Conservation (phyloP, 2,113 vertebrate species). For the Aramus guarauna region DNA sequence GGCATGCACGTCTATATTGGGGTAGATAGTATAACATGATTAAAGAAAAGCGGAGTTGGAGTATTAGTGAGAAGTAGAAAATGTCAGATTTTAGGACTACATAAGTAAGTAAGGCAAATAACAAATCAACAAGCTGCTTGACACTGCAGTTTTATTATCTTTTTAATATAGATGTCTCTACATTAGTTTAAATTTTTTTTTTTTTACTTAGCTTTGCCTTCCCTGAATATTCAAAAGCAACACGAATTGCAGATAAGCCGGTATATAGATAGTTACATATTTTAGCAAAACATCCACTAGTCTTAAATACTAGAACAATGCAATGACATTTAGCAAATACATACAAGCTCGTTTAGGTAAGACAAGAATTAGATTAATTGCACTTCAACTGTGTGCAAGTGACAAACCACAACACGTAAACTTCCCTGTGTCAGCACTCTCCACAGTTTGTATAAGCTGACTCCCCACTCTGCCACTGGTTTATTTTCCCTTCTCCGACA, state of each 20-base stretch:
- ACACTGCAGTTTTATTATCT: background rate
- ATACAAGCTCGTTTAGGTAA: background rate
- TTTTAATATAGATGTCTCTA: background rate
- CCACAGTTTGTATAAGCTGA: background rate
- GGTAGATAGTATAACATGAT: background rate
- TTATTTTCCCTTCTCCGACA: background rate
- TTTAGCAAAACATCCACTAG: background rate
- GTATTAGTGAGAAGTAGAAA: background rate
- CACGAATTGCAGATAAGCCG: background rate
- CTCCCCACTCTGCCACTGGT: background rate
- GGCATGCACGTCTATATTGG: background rate
- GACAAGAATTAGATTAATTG: background rate
- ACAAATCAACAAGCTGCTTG: background rate
- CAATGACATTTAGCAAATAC: background rate
- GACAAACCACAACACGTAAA: background rate
- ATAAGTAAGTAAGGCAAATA: background rate
- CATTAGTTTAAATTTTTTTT: background rate
- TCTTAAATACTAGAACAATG: background rate
- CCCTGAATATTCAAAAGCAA: background rate
- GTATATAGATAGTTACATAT: fast-evolving
- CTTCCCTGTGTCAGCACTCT: conserved; percentile 5
- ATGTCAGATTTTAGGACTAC: background rate
- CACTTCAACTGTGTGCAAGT: background rate
- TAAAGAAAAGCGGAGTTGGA: background rate
- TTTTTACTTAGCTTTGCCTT: background rate